Conservation (phyloP, 1,140 invertebrate genomes). For the Sinonovacula constricta region DNA sequence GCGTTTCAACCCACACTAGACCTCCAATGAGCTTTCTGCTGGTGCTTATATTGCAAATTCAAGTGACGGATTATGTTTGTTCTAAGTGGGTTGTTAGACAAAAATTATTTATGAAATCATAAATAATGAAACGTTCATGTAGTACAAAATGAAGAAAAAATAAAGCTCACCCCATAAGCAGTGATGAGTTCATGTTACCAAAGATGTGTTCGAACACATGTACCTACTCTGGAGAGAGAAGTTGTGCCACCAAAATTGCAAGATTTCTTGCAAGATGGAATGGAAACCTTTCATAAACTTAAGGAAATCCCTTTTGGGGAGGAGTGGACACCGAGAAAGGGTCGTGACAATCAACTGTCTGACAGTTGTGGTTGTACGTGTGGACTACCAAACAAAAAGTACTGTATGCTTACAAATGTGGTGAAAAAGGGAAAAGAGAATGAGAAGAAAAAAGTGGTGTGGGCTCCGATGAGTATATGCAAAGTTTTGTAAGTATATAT, state of each 20-base stretch:
- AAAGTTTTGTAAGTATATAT: conserved; percentile 53
- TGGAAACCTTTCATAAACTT: conserved; percentile 12
- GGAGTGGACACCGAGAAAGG: conserved; percentile 27
- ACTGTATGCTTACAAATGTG: conserved; percentile 45
- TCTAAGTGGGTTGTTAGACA: too few relatives aligned
- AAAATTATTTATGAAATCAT: too few relatives aligned
- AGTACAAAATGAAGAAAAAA: too few relatives aligned
- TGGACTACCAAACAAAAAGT: conserved; percentile 44
- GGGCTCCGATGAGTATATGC: conserved; percentile 50
- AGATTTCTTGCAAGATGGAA: conserved; percentile 5
- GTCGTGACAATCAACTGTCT: neutral
- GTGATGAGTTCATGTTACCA: conserved; percentile 21
- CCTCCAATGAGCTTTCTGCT: too few relatives aligned
- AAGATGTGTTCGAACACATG: neutral
- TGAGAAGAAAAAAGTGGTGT: conserved; percentile 37
- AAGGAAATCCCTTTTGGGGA: conserved; percentile 34
- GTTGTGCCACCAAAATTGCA: conserved; percentile 7
- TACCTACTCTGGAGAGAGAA: conserved; percentile 16
- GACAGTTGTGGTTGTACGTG: neutral
- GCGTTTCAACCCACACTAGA: too few relatives aligned
- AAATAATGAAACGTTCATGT: too few relatives aligned
- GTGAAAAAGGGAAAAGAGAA: conserved; percentile 1
- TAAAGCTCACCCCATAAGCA: too few relatives aligned
- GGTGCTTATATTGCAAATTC: too few relatives aligned
- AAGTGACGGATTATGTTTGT: too few relatives aligned